Evolutionary conservation across 2,888 invertebrate species (phyloP).

Genomic region (Frankliniella fusca): DNA sequence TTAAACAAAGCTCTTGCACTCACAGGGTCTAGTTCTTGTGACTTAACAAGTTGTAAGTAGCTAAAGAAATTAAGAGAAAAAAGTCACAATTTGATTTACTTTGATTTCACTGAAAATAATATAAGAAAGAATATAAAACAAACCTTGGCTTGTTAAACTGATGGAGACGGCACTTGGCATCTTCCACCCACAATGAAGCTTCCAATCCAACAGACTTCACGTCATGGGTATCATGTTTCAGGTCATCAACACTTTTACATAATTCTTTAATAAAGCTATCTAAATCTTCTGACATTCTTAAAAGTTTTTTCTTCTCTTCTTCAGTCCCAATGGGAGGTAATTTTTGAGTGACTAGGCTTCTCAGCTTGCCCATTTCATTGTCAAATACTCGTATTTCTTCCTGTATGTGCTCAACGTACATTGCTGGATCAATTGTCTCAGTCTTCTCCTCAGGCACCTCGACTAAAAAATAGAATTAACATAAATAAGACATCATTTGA

Average conservation of each 20-base stretch:
- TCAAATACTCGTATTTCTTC: constrained; percentile 64
- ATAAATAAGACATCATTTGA: not conserved
- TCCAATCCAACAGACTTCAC: constrained; percentile 51
- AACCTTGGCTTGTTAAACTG: constrained; percentile 42
- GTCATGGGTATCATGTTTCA: constrained; percentile 58
- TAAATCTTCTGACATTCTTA: constrained; percentile 53
- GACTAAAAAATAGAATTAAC: not conserved
- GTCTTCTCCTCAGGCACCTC: constrained; percentile 18
- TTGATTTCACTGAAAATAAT: not conserved
- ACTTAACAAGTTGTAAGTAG: constrained; percentile 45
- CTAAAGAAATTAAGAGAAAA: constrained; percentile 35
- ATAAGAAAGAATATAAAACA: not conserved
- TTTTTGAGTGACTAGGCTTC: constrained; percentile 30
- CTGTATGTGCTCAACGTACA: constrained; percentile 58
- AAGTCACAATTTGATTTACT: not conserved
- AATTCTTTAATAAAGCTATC: constrained; percentile 61
- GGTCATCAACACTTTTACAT: constrained; percentile 56
- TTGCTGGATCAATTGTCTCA: constrained; percentile 38
- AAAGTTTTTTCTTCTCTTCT: constrained; percentile 54
- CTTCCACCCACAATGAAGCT: constrained; percentile 56
- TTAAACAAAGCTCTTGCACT: constrained; percentile 64
- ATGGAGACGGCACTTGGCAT: constrained; percentile 50
- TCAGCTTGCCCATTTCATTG: constrained; percentile 59
- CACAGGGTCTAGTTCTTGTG: constrained; percentile 59
- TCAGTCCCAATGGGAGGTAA: constrained; percentile 50